These are phyloP conservation scores for Prunella himalayana DNA, from an alignment of 2,113 vertebrate genomes.

Conservation along the genomic window DNA sequence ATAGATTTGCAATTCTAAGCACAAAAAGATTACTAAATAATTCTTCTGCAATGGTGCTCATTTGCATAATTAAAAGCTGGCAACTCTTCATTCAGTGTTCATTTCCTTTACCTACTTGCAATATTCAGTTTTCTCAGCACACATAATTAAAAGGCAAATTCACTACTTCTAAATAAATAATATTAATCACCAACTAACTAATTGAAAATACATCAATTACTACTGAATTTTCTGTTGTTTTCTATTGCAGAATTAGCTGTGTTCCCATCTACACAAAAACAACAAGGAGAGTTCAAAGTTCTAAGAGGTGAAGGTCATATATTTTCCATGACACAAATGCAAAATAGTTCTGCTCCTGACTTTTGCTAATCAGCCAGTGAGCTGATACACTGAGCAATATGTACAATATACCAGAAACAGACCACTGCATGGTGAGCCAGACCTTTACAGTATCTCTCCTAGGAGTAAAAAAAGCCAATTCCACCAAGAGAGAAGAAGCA, in stretches of 20 bases:
- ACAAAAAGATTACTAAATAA: conserved; percentile 45
- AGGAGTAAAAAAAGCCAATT: neutral
- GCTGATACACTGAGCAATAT: neutral
- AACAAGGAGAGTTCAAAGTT: neutral
- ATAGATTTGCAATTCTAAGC: conserved; percentile 40
- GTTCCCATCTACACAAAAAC: neutral
- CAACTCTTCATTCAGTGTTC: conserved; percentile 17
- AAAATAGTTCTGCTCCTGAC: neutral
- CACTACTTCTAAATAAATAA: conserved; percentile 37
- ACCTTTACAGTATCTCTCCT: neutral
- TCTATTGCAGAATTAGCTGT: neutral
- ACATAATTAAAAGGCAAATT: conserved; percentile 49
- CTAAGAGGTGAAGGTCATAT: neutral
- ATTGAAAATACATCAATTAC: neutral
- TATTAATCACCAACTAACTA: neutral
- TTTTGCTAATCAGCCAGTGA: neutral
- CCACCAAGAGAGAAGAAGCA: neutral
- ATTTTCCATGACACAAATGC: neutral
- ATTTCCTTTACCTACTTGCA: conserved; percentile 54
- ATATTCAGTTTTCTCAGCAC: neutral
- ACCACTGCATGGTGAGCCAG: neutral
- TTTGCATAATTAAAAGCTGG: conserved; percentile 60
- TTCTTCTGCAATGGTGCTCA: neutral
- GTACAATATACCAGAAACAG: neutral
- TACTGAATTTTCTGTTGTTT: neutral